A percentile compares a stretch with the other conserved stretches of the same genome.
phyloP scores from a whole-genome alignment of 2,888 invertebrate genomes.

The Mimachlamys varia region DNA sequence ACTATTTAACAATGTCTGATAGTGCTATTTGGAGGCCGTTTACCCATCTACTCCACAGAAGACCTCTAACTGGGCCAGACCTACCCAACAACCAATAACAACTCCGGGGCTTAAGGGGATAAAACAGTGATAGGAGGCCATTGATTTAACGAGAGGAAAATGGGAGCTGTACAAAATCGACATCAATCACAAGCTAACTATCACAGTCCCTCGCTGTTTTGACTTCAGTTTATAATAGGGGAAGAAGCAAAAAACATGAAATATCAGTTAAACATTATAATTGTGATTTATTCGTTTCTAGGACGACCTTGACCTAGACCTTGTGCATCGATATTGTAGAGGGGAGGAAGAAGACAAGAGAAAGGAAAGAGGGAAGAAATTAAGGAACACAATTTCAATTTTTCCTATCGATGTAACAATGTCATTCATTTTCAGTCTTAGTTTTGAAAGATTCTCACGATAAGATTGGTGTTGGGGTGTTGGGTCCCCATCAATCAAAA shows the following conservation, averaged over 20 bases:
- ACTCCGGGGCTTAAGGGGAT: background rate
- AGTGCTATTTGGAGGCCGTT: background rate
- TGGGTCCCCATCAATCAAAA: no score
- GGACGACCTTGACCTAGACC: background rate
- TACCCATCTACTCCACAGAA: background rate
- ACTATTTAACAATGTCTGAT: background rate
- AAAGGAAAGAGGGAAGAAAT: background rate
- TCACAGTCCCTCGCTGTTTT: background rate
- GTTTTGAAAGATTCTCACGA: no score
- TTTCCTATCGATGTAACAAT: background rate
- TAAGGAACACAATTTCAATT: background rate
- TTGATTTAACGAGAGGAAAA: conserved; percentile 20
- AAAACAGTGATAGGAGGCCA: background rate
- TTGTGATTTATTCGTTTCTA: background rate
- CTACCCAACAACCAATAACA: background rate
- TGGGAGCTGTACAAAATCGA: conserved; percentile 2
- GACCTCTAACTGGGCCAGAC: background rate
- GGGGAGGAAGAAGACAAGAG: background rate
- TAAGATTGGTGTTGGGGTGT: no score
- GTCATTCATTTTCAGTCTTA: no score
- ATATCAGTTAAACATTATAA: background rate
- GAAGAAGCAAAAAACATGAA: background rate
- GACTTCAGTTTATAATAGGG: background rate
- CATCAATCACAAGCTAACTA: background rate
- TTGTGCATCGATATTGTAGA: background rate